Percentiles rank a stretch among this genome's conserved stretches.
Evolutionary conservation across 1,140 invertebrate species (phyloP).

Genomic region (Drosophila obscura): DNA sequence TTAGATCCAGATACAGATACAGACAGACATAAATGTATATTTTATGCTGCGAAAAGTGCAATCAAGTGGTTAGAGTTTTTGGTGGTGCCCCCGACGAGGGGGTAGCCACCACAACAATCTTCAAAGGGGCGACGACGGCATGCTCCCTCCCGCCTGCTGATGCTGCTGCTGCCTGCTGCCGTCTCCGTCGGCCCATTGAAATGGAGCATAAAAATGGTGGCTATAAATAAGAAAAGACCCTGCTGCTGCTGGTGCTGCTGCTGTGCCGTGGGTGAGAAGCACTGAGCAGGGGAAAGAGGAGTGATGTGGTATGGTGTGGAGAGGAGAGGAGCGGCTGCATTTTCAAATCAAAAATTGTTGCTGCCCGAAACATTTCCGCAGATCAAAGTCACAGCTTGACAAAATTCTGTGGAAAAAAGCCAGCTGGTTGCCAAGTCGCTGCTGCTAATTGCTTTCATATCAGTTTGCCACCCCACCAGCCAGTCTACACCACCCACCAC

Average conservation of each 20-base stretch:
- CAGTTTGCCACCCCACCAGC: constrained; percentile 37
- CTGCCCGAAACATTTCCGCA: constrained; percentile 75
- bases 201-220: constrained; percentile 81
- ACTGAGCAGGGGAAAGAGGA: too few relatives aligned
- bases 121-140: constrained; percentile 69
- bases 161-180: background rate
- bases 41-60: constrained; percentile 81
- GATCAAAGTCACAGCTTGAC: constrained; percentile 82
- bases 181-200: constrained; percentile 70
- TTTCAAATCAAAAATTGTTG: constrained; percentile 79
- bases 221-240: constrained; percentile 77
- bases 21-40: constrained; percentile 71
- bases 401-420: constrained; percentile 71
- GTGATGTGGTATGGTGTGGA: too few relatives aligned
- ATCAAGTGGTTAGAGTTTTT: constrained; percentile 67
- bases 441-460: constrained; percentile 80
- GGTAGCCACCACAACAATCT: constrained; percentile 55
- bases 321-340: constrained; percentile 43
- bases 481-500: constrained; percentile 7
- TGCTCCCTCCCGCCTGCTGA: constrained; percentile 9
- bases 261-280: constrained; percentile 2
- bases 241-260: constrained; percentile 57
- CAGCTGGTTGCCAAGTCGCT: constrained; percentile 58
- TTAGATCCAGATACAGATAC: constrained; percentile 9
- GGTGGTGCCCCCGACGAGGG: constrained; percentile 11